These are phyloP conservation scores for Zaprionus gabonicus DNA, from an alignment of 1,140 invertebrate genomes.

Conservation along the genomic window DNA sequence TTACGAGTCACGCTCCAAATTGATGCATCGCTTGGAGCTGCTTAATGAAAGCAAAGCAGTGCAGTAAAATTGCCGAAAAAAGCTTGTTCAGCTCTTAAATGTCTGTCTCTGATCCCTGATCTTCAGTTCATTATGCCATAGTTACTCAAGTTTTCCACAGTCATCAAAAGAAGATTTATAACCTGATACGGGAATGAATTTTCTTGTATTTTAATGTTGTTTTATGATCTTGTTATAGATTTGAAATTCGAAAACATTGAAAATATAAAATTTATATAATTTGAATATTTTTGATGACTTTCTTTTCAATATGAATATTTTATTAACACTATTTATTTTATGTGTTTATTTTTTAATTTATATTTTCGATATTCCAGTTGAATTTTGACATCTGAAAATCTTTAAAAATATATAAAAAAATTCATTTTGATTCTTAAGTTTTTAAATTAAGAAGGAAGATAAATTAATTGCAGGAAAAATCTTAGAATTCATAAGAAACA, in stretches of 20 bases:
- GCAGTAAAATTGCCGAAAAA: conserved; percentile 6
- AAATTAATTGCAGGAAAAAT: too few species aligned
- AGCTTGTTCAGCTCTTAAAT: conserved; percentile 8
- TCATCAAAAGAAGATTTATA: not conserved
- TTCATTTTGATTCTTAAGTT: too few species aligned
- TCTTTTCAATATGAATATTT: too few species aligned
- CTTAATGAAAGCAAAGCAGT: conserved; percentile 27
- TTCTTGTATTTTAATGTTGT: not conserved
- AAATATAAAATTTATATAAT: too few species aligned
- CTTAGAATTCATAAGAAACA: too few species aligned
- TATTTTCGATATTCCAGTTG: too few species aligned
- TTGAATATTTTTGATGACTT: too few species aligned
- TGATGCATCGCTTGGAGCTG: conserved; percentile 26
- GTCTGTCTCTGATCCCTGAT: not conserved
- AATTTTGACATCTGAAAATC: too few species aligned
- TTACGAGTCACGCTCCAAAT: conserved; percentile 40
- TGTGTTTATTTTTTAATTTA: too few species aligned
- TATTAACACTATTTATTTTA: too few species aligned
- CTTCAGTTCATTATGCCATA: conserved; percentile 1
- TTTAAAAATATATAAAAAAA: too few species aligned
- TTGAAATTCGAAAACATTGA: not conserved
- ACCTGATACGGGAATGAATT: not conserved
- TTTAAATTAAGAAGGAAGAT: too few species aligned
- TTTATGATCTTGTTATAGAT: not conserved
- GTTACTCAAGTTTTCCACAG: not conserved